A percentile compares a stretch with the other conserved stretches of the same genome.
These are phyloP conservation scores for Antennarius striatus DNA, from an alignment of 2,113 vertebrate genomes.

Conservation along the genomic window DNA sequence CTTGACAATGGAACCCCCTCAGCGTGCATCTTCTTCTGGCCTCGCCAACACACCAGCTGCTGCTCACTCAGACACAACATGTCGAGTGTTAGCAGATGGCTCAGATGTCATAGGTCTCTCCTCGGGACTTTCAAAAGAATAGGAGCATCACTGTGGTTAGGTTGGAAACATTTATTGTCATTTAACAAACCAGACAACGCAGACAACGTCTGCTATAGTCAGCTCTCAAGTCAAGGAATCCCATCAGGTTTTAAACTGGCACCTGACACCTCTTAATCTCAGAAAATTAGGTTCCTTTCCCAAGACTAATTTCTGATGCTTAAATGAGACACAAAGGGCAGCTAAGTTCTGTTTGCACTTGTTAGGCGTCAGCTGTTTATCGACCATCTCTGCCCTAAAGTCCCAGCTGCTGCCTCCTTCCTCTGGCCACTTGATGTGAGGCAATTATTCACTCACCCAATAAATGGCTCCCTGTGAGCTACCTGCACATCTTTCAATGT, in stretches of 20 bases:
- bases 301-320: slow-evolving; percentile 23
- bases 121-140: slow-evolving; percentile 11
- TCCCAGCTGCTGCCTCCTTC: slow-evolving; percentile 40
- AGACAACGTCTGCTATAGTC: neutral
- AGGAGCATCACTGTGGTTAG: neutral
- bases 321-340: slow-evolving; percentile 49
- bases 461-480: slow-evolving; percentile 45
- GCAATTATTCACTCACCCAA: slow-evolving; percentile 61
- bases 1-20: slow-evolving; percentile 20
- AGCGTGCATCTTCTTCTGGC: slow-evolving; percentile 21
- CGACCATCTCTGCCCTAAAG: slow-evolving; percentile 52
- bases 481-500: slow-evolving; percentile 23
- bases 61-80: slow-evolving; percentile 5
- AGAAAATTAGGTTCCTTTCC: slow-evolving; percentile 41
- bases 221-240: slow-evolving; percentile 30
- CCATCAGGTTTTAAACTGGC: slow-evolving; percentile 23
- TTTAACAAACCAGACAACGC: slow-evolving; percentile 23
- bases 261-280: slow-evolving; percentile 41
- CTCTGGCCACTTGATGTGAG: slow-evolving; percentile 46
- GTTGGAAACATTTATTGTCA: slow-evolving; percentile 46
- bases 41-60: slow-evolving; percentile 39
- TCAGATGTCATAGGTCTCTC: slow-evolving; percentile 18
- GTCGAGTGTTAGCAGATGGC: slow-evolving; percentile 38
- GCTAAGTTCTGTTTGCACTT: slow-evolving; percentile 47
- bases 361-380: slow-evolving; percentile 65